phyloP scores from a whole-genome alignment of 2,797 vertebrate genomes.

The Falco novaeseelandiae region DNA sequence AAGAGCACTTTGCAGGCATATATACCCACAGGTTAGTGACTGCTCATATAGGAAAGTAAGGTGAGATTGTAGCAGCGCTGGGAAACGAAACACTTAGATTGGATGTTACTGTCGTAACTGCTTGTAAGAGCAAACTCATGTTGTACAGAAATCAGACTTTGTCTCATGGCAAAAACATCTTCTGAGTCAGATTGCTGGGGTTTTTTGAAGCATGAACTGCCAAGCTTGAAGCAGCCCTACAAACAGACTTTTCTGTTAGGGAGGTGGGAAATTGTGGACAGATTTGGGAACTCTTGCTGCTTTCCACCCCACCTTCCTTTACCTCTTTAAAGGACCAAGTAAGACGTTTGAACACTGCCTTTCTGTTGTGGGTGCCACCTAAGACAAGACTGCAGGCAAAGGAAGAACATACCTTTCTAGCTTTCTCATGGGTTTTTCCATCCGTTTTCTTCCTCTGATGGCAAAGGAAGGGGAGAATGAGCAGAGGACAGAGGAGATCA shows the following conservation, averaged over 20 bases:
- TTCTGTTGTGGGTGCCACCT: neutral
- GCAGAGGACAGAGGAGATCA: neutral
- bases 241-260: neutral
- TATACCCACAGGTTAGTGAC: neutral
- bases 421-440: neutral
- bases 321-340: neutral
- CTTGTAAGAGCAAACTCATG: neutral
- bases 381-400: neutral
- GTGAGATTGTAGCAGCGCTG: neutral
- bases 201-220: neutral
- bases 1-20: neutral
- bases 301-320: neutral
- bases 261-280: neutral
- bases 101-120: neutral
- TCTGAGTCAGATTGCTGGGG: neutral
- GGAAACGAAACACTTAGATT: neutral
- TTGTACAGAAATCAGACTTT: neutral
- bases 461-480: neutral
- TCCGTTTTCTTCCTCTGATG: neutral
- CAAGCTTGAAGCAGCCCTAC: neutral
- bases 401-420: neutral
- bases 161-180: neutral
- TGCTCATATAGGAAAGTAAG: accelerated
- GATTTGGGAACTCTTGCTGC: neutral
- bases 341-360: neutral